Conservation (phyloP, 2,888 invertebrate genomes). For the Xestia xanthographa region DNA sequence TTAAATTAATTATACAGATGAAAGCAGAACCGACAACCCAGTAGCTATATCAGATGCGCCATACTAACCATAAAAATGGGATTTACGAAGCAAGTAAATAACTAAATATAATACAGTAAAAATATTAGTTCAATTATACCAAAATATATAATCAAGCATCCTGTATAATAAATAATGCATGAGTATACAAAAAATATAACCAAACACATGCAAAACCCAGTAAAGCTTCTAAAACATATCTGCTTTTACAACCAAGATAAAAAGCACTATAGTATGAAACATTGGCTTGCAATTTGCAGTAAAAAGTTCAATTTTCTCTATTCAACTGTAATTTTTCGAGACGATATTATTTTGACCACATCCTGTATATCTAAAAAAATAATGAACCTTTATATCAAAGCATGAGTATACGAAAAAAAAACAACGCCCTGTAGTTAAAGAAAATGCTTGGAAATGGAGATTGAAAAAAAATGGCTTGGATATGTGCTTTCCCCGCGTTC, state of each 20-base stretch:
- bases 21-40: constrained; percentile 1
- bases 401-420: constrained; percentile 9
- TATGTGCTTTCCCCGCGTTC: constrained; percentile 35
- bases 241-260: constrained; percentile 11
- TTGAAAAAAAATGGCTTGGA: constrained; percentile 7
- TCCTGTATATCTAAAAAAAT: not conserved
- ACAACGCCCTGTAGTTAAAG: not conserved
- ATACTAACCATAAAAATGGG: constrained; percentile 29
- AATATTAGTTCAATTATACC: constrained; percentile 19
- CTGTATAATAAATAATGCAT: constrained; percentile 23
- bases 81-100: constrained; percentile 37
- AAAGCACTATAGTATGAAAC: not conserved
- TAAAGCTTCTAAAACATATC: constrained; percentile 25
- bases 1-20: constrained; percentile 40
- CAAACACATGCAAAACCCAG: constrained; percentile 25
- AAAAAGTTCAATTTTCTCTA: not conserved
- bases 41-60: constrained; percentile 29
- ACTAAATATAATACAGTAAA: constrained; percentile 20
- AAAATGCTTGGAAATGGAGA: constrained; percentile 3
- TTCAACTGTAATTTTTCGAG: not conserved
- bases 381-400: constrained; percentile 12
- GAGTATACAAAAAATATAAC: constrained; percentile 20
- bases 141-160: constrained; percentile 25
- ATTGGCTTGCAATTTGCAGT: constrained; percentile 23
- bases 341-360: not conserved